These are phyloP conservation scores for Ridgeia piscesae DNA, from an alignment of 1,140 invertebrate genomes.

Conservation along the genomic window DNA sequence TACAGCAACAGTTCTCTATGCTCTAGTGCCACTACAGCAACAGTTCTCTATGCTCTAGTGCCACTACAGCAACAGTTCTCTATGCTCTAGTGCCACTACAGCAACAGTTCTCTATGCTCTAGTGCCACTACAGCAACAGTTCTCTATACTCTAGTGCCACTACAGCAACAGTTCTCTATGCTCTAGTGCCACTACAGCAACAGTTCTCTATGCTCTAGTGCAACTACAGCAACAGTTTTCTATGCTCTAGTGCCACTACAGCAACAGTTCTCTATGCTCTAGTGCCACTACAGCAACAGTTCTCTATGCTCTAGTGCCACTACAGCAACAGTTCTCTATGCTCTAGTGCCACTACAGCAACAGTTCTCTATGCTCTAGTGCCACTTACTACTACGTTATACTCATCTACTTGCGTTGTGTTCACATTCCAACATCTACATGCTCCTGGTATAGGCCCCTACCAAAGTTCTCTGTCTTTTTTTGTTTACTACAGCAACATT, in stretches of 20 bases:
- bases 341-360: constrained; percentile 51
- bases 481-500: background rate
- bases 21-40: no score
- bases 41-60: no score
- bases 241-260: constrained; percentile 48
- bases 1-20: no score
- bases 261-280: constrained; percentile 55
- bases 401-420: background rate
- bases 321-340: constrained; percentile 54
- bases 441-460: background rate
- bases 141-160: constrained; percentile 52
- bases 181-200: constrained; percentile 51
- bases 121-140: constrained; percentile 54
- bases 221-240: constrained; percentile 55
- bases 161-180: constrained; percentile 54
- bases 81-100: no score
- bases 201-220: constrained; percentile 56
- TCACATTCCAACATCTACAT: background rate
- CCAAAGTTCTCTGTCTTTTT: background rate
- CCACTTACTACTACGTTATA: background rate
- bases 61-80: no score
- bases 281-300: constrained; percentile 55
- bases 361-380: constrained; percentile 52
- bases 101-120: no score
- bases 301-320: constrained; percentile 50